Evolutionary conservation across 2,797 vertebrate genomes (phyloP).

Genomic region (Parauchenoglanis ngamensis): DNA sequence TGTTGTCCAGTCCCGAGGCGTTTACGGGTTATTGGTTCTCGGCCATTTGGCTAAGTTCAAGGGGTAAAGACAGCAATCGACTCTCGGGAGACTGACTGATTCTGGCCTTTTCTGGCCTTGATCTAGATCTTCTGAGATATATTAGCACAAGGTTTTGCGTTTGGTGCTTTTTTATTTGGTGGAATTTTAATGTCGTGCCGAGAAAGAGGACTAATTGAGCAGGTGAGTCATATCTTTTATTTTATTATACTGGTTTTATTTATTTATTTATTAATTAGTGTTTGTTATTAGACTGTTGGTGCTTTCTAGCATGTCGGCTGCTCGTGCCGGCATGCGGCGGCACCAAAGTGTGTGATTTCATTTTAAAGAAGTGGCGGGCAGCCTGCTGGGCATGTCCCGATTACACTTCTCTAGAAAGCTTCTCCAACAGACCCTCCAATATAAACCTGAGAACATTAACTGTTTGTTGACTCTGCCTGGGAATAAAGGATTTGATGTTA

Average conservation of each 20-base stretch:
- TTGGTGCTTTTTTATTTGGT: too few species aligned
- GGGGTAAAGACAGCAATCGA: not conserved
- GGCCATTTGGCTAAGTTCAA: constrained; percentile 28
- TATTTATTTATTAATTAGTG: not conserved
- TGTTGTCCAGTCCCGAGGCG: too few species aligned
- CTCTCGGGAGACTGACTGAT: not conserved
- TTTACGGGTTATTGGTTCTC: too few species aligned
- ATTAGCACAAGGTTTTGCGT: not conserved
- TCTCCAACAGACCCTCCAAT: not conserved
- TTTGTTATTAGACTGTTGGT: constrained; percentile 11
- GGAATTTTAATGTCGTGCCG: too few species aligned
- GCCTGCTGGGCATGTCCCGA: not conserved
- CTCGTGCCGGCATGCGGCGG: constrained; percentile 22
- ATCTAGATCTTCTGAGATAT: not conserved
- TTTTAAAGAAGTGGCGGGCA: not conserved
- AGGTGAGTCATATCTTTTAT: too few species aligned
- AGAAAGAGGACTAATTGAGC: too few species aligned
- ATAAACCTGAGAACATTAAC: not conserved
- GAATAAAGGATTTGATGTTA: not conserved
- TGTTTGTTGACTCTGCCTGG: not conserved
- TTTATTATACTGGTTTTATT: not conserved
- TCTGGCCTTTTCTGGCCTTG: not conserved
- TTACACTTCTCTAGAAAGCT: not conserved
- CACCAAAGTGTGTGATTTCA: constrained; percentile 10
- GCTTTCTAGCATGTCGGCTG: constrained; percentile 6